A percentile compares a stretch with the other conserved stretches of the same genome.
phyloP scores from a whole-genome alignment of 2,888 invertebrate species.

The Drosophila koepferae region DNA sequence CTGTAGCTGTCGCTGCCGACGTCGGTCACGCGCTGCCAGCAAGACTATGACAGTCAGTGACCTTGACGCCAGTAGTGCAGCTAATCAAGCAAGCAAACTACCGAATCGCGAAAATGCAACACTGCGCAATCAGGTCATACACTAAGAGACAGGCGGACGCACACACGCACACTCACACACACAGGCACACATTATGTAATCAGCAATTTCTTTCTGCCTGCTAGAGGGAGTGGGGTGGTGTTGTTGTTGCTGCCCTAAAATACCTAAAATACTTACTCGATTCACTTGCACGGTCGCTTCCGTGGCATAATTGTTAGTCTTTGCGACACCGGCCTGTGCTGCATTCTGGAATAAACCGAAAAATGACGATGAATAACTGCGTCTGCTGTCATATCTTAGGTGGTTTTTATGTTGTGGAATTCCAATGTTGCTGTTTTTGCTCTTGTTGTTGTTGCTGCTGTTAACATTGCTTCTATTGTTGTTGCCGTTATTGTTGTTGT shows the following conservation, averaged over 20 bases:
- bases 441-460: constrained; percentile 23
- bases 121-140: constrained; percentile 55
- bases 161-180: constrained; percentile 1
- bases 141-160: constrained; percentile 4
- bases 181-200: constrained; percentile 68
- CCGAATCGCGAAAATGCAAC: constrained; percentile 53
- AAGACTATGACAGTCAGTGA: constrained; percentile 27
- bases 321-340: constrained; percentile 78
- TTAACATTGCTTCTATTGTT: constrained; percentile 9
- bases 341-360: constrained; percentile 84
- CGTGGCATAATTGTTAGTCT: constrained; percentile 85
- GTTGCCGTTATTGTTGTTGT: constrained; percentile 10
- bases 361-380: constrained; percentile 81
- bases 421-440: constrained; percentile 21
- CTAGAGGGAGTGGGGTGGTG: background rate
- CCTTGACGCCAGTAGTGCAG: constrained; percentile 37
- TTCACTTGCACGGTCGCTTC: constrained; percentile 84
- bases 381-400: constrained; percentile 47
- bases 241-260: background rate
- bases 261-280: constrained; percentile 81
- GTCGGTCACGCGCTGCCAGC: constrained; percentile 52
- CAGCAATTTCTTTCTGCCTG: constrained; percentile 31
- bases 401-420: constrained; percentile 48
- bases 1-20: constrained; percentile 32
- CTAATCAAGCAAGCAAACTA: constrained; percentile 1